Conservation (phyloP, 2,888 invertebrate genomes). For the Morinoia aosen region DNA sequence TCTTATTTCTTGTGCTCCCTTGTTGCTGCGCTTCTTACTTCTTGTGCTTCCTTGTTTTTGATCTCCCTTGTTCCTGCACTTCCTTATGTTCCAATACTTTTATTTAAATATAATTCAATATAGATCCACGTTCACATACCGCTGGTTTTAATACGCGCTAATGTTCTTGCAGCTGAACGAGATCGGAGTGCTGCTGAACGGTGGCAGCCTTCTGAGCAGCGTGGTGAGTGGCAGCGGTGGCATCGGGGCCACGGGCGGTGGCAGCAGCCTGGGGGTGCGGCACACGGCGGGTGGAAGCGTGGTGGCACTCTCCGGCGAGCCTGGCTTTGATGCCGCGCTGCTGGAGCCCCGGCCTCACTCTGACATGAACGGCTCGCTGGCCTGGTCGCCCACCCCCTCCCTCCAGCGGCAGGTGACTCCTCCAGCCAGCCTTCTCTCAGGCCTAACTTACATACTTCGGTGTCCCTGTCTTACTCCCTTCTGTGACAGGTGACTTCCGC, state of each 20-base stretch:
- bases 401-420: slow-evolving; percentile 9
- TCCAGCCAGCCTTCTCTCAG: not conserved
- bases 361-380: slow-evolving; percentile 37
- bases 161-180: not conserved
- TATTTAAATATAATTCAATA: too few relatives aligned
- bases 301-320: not conserved
- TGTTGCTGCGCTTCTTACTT: too few relatives aligned
- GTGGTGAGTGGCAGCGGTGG: slow-evolving; percentile 30
- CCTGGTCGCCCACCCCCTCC: slow-evolving; percentile 41
- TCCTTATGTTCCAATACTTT: too few relatives aligned
- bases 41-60: too few relatives aligned
- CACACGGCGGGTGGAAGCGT: not conserved
- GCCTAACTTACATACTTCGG: not conserved
- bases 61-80: too few relatives aligned
- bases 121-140: too few relatives aligned
- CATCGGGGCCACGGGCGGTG: not conserved
- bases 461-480: too few relatives aligned
- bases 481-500: not conserved
- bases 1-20: too few relatives aligned
- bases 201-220: slow-evolving; percentile 47
- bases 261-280: not conserved
- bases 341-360: slow-evolving; percentile 39
- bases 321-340: not conserved
- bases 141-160: too few relatives aligned
- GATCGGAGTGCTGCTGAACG: slow-evolving; percentile 41